A percentile compares a stretch with the other conserved stretches of the same genome.
These are phyloP conservation scores for Onychomys torridus DNA, from an alignment of 2,797 vertebrate genomes.

Conservation along the genomic window DNA sequence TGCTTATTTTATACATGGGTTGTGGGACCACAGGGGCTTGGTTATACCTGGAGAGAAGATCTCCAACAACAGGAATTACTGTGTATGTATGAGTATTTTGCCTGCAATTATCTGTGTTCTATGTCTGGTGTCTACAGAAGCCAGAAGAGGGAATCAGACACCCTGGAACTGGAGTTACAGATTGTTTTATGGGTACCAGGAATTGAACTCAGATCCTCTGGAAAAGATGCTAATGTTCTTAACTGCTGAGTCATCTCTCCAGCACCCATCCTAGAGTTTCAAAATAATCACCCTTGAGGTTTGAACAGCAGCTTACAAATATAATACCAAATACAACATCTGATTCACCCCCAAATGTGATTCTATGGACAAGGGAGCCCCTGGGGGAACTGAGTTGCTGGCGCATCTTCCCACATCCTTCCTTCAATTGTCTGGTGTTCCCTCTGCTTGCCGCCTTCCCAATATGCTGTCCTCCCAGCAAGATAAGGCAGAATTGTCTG, in stretches of 20 bases:
- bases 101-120: not conserved
- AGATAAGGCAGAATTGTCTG: slow-evolving; percentile 10
- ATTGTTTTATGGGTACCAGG: not conserved
- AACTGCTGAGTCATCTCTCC: not conserved
- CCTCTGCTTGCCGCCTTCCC: not conserved
- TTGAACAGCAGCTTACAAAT: not conserved
- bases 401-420: not conserved
- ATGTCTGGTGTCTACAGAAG: not conserved
- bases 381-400: not conserved
- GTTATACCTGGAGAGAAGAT: too few relatives aligned
- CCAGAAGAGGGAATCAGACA: too few relatives aligned
- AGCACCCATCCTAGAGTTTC: slow-evolving; percentile 19
- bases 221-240: not conserved
- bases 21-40: too few relatives aligned
- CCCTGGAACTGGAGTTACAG: too few relatives aligned
- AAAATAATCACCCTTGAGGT: slow-evolving; percentile 24
- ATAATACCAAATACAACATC: not conserved
- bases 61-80: too few relatives aligned
- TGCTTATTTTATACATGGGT: too few relatives aligned
- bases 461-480: not conserved
- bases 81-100: not conserved
- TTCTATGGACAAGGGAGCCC: not conserved
- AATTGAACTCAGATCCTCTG: not conserved
- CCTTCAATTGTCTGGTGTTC: not conserved
- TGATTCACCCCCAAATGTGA: not conserved